phyloP scores from a whole-genome alignment of 1,140 invertebrate species.

The Pseudomyrmex concolor region DNA sequence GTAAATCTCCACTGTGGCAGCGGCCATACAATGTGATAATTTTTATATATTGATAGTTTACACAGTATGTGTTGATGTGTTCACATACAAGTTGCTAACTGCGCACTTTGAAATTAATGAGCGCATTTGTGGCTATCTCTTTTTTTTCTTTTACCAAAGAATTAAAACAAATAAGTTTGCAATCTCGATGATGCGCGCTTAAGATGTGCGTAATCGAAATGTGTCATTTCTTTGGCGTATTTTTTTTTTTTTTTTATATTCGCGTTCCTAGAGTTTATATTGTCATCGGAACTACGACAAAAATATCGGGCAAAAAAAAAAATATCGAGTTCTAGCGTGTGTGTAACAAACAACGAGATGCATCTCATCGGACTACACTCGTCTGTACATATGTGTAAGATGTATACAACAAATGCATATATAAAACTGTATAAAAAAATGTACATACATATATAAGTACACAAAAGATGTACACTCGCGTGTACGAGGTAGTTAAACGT shows the following conservation, averaged over 20 bases:
- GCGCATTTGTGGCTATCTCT: background rate
- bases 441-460: no score
- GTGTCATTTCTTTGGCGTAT: background rate
- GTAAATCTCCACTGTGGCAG: background rate
- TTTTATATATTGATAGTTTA: slow-evolving; percentile 3
- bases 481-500: background rate
- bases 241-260: slow-evolving; percentile 17
- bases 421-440: no score
- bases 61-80: slow-evolving; percentile 7
- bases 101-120: slow-evolving; percentile 1
- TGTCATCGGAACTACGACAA: background rate
- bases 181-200: no score
- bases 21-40: background rate
- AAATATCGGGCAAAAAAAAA: background rate
- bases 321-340: slow-evolving; percentile 23
- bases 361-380: slow-evolving; percentile 9
- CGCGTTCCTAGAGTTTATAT: slow-evolving; percentile 20
- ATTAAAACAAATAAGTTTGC: background rate
- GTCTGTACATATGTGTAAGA: background rate
- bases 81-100: background rate
- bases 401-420: no score
- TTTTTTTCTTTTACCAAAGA: slow-evolving; percentile 38
- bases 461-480: no score
- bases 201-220: background rate
- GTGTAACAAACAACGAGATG: background rate